Percentiles rank a stretch among this genome's conserved stretches.
phyloP scores from a whole-genome alignment of 2,797 vertebrate species.

The Coregonus suidteri region DNA sequence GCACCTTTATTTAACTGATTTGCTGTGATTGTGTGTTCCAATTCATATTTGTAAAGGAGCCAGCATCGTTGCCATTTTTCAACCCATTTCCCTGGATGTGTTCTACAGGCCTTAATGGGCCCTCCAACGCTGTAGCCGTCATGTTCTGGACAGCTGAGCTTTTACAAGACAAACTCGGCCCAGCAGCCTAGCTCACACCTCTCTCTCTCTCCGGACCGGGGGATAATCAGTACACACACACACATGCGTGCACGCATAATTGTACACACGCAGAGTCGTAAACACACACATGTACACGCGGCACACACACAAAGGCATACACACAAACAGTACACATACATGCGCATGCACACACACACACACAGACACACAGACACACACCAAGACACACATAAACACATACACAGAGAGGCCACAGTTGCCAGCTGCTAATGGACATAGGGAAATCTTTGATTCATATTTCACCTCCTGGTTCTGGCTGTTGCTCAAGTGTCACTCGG shows the following conservation, averaged over 20 bases:
- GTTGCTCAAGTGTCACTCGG: conserved; percentile 88
- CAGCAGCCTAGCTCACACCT: conserved; percentile 80
- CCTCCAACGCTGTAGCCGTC: conserved; percentile 98
- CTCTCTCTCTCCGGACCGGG: conserved; percentile 71
- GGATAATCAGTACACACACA: too few species aligned
- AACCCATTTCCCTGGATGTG: conserved; percentile 99
- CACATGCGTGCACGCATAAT: too few species aligned
- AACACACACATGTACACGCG: too few species aligned
- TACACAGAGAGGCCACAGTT: conserved; percentile 85
- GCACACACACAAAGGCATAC: too few species aligned
- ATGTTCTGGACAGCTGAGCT: conserved; percentile 99
- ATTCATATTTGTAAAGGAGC: conserved; percentile 96
- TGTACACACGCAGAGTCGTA: too few species aligned
- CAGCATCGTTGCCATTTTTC: conserved; percentile 96
- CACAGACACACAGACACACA: neutral
- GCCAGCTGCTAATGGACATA: conserved; percentile 92
- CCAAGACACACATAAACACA: conserved; percentile 24
- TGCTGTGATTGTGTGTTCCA: conserved; percentile 88
- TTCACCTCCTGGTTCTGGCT: conserved; percentile 83
- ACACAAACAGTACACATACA: neutral
- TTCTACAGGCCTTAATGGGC: conserved; percentile 99
- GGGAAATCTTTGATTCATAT: conserved; percentile 98
- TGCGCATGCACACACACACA: neutral
- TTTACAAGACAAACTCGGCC: conserved; percentile 99
- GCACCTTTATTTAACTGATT: conserved; percentile 81